These are phyloP conservation scores for Popillia japonica DNA, from an alignment of 1,140 invertebrate genomes.

Conservation along the genomic window DNA sequence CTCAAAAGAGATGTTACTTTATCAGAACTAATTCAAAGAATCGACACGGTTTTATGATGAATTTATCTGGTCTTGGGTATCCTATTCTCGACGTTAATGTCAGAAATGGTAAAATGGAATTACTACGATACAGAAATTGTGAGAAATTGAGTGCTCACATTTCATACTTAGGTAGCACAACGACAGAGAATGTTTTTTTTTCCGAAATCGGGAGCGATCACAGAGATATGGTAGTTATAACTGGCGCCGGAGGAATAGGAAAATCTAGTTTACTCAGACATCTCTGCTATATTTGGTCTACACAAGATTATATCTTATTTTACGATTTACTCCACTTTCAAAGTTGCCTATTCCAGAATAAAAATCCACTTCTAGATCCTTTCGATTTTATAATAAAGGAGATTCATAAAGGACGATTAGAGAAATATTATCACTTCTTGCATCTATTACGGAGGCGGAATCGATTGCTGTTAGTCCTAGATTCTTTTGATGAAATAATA, in stretches of 20 bases:
- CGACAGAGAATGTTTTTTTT: background rate
- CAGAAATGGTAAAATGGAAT: background rate
- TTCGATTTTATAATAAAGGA: background rate
- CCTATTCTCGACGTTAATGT: background rate
- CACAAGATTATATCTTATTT: background rate
- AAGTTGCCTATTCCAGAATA: background rate
- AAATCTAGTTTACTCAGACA: background rate
- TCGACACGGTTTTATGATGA: background rate
- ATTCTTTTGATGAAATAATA: background rate
- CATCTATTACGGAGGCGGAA: background rate
- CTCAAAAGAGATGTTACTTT: no score
- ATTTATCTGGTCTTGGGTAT: background rate
- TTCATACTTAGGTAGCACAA: no score
- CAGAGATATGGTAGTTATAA: background rate
- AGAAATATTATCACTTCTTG: background rate
- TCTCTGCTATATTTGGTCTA: no score
- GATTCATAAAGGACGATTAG: background rate
- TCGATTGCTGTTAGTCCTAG: background rate
- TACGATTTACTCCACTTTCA: background rate
- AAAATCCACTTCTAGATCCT: background rate
- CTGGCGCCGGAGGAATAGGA: background rate
- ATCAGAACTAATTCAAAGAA: no score
- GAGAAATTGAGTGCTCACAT: background rate
- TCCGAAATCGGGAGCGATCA: background rate
- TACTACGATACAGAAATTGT: background rate